Evolutionary conservation across 92 coral and sea anemone genomes (phyloP).

Genomic region (Blastomussa wellsi): DNA sequence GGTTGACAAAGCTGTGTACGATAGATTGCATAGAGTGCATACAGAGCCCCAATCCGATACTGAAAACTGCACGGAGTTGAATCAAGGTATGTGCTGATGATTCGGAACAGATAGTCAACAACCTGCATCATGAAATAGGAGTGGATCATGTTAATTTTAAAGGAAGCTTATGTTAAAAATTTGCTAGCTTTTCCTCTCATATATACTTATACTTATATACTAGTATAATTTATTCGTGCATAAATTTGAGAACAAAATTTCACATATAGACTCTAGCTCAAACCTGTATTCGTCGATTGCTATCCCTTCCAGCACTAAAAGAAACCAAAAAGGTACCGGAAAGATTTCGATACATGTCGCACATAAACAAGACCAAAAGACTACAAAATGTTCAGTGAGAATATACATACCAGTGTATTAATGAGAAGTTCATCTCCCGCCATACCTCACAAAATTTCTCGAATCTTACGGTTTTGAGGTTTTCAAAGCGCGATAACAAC

Average conservation of each 20-base stretch:
- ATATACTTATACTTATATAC: background rate
- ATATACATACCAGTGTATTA: conserved; percentile 77
- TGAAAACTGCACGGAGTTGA: conserved; percentile 84
- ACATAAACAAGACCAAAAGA: background rate
- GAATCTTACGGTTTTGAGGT: conserved; percentile 80
- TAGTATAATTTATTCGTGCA: background rate
- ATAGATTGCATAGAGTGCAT: conserved; percentile 85
- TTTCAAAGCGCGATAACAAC: conserved; percentile 92
- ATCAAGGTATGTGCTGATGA: conserved; percentile 77
- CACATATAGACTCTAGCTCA: background rate
- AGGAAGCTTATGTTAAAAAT: no score
- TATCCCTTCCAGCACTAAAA: conserved; percentile 77
- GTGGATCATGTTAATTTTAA: no score
- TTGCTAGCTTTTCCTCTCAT: background rate
- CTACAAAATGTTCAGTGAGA: background rate
- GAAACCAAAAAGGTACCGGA: conserved; percentile 9
- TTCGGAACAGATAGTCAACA: conserved; percentile 83
- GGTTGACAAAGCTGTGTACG: conserved; percentile 85
- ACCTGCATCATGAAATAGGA: conserved; percentile 80
- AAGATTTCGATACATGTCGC: background rate
- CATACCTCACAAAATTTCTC: conserved; percentile 91
- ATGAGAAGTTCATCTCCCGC: conserved; percentile 94
- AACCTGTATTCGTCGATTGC: conserved; percentile 73
- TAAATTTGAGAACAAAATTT: background rate
- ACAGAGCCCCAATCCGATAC: conserved; percentile 91